phyloP scores from a whole-genome alignment of 2,888 invertebrate genomes.

The Abscondita cerata region DNA sequence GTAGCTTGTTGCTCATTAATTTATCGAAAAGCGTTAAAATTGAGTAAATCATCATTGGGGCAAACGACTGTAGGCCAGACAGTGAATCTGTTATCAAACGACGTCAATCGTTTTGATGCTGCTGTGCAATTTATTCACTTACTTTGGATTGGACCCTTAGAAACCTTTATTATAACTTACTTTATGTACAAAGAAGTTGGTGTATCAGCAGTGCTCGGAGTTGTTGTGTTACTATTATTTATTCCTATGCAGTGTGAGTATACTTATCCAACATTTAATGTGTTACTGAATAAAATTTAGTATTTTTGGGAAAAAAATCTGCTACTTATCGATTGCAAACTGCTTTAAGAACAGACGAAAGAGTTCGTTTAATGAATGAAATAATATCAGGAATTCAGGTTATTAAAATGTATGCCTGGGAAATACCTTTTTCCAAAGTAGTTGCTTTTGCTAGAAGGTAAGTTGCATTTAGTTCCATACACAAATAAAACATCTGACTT shows the following conservation, averaged over 20 bases:
- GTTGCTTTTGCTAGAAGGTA: conserved; percentile 70
- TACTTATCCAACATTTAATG: conserved; percentile 66
- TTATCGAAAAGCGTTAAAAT: conserved; percentile 71
- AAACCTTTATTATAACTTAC: conserved; percentile 74
- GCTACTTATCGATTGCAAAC: conserved; percentile 78
- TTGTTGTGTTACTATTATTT: conserved; percentile 59
- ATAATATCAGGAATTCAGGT: conserved; percentile 1
- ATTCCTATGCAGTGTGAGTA: conserved; percentile 59
- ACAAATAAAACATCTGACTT: too few relatives aligned
- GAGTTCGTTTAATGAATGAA: conserved; percentile 6
- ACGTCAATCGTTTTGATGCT: conserved; percentile 86
- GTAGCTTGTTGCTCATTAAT: conserved; percentile 85
- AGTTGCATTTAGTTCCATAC: too few relatives aligned
- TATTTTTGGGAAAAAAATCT: conserved; percentile 74
- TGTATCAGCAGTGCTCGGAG: conserved; percentile 62
- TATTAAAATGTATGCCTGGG: conserved; percentile 87
- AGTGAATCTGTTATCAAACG: conserved; percentile 73
- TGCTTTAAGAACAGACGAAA: conserved; percentile 80
- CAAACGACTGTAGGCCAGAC: conserved; percentile 77
- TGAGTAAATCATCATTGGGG: conserved; percentile 74
- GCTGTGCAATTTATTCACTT: conserved; percentile 82
- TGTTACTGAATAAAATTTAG: conserved; percentile 38
- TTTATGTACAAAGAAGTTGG: conserved; percentile 69
- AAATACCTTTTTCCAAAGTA: conserved; percentile 82
- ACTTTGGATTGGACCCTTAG: conserved; percentile 80